Base-by-base conservation (phyloP, 2,797 vertebrate genomes). In the Parambassis ranga region DNA sequence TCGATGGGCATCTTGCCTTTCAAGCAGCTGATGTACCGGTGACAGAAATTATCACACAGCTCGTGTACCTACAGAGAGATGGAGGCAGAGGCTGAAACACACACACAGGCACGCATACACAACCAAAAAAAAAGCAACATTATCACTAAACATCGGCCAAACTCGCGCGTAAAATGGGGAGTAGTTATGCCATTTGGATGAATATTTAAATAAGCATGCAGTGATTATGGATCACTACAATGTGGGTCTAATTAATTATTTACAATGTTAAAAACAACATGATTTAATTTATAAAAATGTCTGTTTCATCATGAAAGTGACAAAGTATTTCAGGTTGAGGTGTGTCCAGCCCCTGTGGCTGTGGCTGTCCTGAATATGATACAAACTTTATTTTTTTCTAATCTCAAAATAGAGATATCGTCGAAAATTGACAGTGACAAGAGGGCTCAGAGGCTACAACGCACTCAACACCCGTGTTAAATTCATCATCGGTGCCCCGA, bases 1-100 rank as follows among this genome's bases (percentile, higher is more conserved):
- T 99, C 97, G 90, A 99, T 99, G 91, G 97, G 97, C 97, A 98
- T 98, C 93, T 98, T 98, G 82, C 97, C 97, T 93, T 98, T 99
- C 93, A 99, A 95, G 93, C 97, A 99, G 94, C 97, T 99, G 94
- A 98, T 99, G 94, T 99, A 98, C 91, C 97, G 96, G 92, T 99
- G 97, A 93, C 97, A 99, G 93, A 99, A 99, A 93, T 99, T 99
- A 95, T 99, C 97, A 92, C 97, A 99, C 87, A 99, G 92, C 93
- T 98, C 97, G 92, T 99, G 97, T 83, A 98, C 97, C 97, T 99
- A 87, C 82, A 77, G 74, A 82, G 69, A 52, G 81, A 70, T n/a
- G 58, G 44, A 72, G 51, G 72, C 65, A 82, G 44, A 65, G 3
- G 30, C 18, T n/a, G 74, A 67, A 33, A 75, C 37, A 90, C 90